Base-by-base conservation (phyloP, 23 tunicate species). In the Botrylloides violaceus region DNA sequence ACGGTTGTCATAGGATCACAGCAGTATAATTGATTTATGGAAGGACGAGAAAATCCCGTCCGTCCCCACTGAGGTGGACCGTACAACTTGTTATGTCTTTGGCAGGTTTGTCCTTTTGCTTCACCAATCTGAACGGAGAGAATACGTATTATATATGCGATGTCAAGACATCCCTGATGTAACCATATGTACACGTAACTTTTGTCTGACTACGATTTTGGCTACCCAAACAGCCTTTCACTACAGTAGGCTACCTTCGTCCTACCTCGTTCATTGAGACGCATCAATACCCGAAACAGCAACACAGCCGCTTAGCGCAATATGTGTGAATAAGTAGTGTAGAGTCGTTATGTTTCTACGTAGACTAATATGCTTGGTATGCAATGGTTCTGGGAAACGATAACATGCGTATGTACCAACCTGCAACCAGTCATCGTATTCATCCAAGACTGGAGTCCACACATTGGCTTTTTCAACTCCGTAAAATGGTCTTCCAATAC, bases 11-110 rank as follows among this genome's bases (percentile, higher is more conserved):
- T 12, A 18, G 20, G 27, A 28, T 59, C 28, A 28, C 84, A 79
- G 84, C 84, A 79, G 28, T 72, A 79, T 35, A 79, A 1, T 5
- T 23, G 28, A 3, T 24, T 71, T 53, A 34, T 78, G 60, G 53
- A 62, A 3, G 84, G 66, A 71, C 71, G 58, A 31, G 9, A 21
- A 2, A 47, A 66, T 19, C 36, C 36, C 27, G 30, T 21, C 7
- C 59, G 22, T 2, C 90, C 90, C 90, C 90, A 83, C 37, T 36
- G 36, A 1, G 90, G 90, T 4, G 90, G 78, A 4, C 90, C 82
- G 48, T 27, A 55, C 48, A 32, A 27, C 24, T 34, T 57, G 50
- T 77, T 83, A 34, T 70, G 78, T 20, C 61, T 66, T 47, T 60
- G 59, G 35, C 90, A 83, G 2, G 82, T 70, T 36, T 77, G 82